Evolutionary conservation across 2,113 vertebrate genomes (phyloP).

Genomic region (human): DNA sequence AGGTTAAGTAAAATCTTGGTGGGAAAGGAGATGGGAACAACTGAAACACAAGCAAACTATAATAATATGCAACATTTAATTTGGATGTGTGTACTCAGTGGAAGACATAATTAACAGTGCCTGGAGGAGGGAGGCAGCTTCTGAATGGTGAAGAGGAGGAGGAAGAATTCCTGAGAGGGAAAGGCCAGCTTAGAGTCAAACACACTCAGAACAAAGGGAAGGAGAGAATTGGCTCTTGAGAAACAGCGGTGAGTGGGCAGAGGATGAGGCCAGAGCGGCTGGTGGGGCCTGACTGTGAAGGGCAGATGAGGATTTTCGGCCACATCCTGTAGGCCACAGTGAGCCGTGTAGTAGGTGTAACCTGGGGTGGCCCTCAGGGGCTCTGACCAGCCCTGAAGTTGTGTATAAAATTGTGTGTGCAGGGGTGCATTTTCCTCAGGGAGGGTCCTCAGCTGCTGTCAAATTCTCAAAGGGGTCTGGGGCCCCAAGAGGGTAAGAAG

Average conservation of each 20-base stretch:
- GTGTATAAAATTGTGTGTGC: background rate
- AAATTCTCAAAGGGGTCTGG: background rate
- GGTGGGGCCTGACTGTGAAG: background rate
- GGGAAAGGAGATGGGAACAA: background rate
- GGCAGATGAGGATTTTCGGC: background rate
- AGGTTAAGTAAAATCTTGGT: background rate
- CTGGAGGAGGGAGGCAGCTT: background rate
- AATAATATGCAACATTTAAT: background rate
- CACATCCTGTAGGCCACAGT: background rate
- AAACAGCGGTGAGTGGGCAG: background rate
- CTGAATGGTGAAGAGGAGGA: background rate
- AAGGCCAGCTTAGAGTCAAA: background rate
- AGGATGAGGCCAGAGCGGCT: background rate
- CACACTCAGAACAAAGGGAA: background rate
- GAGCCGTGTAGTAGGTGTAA: background rate
- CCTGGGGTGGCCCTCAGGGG: background rate
- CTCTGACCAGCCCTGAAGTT: background rate
- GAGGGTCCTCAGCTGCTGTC: background rate
- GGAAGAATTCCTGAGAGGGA: background rate
- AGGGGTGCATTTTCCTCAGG: background rate
- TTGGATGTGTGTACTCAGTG: background rate
- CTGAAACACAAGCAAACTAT: background rate
- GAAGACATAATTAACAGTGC: background rate
- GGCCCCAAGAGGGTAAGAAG: background rate
- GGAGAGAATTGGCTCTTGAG: background rate